A percentile compares a stretch with the other conserved stretches of the same genome.
Conservation (phyloP, 2,888 invertebrate genomes). For the Drosophila anceps region DNA sequence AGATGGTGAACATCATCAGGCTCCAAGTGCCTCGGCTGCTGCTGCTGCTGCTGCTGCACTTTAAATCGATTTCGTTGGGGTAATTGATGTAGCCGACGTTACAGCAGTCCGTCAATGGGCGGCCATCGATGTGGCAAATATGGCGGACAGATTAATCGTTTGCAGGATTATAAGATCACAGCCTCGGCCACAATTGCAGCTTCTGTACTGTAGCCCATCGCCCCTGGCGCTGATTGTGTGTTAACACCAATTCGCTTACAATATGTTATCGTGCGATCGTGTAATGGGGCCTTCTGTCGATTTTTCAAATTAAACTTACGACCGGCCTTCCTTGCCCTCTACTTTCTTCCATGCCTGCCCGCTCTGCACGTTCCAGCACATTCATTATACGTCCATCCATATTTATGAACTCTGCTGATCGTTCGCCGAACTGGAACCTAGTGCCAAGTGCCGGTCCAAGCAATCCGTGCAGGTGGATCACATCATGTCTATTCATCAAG, state of each 20-base stretch:
- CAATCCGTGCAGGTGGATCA: background rate
- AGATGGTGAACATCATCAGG: constrained; percentile 72
- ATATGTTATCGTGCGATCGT: constrained; percentile 72
- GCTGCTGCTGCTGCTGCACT: constrained; percentile 53
- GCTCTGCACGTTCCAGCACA: constrained; percentile 2
- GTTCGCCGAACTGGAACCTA: constrained; percentile 37
- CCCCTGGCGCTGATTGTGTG: constrained; percentile 71
- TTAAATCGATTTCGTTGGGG: constrained; percentile 69
- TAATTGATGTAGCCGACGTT: constrained; percentile 78
- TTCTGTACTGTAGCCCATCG: constrained; percentile 61
- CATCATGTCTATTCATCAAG: constrained; percentile 25
- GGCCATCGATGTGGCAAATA: constrained; percentile 57
- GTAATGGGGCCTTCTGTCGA: constrained; percentile 73
- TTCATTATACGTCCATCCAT: constrained; percentile 56
- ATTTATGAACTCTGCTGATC: constrained; percentile 64
- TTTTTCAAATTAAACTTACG: constrained; percentile 65
- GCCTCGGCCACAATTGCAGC: constrained; percentile 36
- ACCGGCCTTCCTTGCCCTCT: constrained; percentile 42
- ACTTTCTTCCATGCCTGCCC: background rate
- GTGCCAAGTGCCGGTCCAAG: constrained; percentile 25
- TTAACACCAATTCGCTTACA: constrained; percentile 81
- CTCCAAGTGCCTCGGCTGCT: constrained; percentile 15
- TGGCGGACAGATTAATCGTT: constrained; percentile 62
- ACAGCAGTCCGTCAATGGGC: constrained; percentile 51
- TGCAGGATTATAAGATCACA: constrained; percentile 64